These are phyloP conservation scores for Cynocephalus volans DNA, from an alignment of 2,113 vertebrate species.

Conservation along the genomic window DNA sequence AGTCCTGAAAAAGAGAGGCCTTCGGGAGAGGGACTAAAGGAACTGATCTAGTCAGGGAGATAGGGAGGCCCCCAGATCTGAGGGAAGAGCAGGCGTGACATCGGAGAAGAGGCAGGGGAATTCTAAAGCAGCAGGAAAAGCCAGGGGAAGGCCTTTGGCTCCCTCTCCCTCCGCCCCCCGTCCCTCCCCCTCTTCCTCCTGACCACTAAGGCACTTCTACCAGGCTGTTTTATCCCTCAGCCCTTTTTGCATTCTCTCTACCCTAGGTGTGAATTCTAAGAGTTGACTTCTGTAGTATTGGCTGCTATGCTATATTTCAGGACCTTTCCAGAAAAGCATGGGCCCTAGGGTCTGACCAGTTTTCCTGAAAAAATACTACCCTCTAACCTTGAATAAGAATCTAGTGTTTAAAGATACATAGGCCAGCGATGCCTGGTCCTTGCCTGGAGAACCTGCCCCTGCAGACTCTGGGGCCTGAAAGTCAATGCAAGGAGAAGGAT, in stretches of 20 bases:
- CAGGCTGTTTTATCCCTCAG: background rate
- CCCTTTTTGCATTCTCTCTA: background rate
- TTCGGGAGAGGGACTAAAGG: background rate
- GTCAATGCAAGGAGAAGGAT: background rate
- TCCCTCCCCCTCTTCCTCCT: background rate
- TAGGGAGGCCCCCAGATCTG: background rate
- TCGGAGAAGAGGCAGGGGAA: background rate
- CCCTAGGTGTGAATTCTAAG: background rate
- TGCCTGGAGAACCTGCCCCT: background rate
- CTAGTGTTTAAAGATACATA: background rate
- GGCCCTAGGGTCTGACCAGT: background rate
- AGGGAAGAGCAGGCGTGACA: background rate
- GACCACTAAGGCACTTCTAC: background rate
- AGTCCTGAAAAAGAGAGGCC: background rate
- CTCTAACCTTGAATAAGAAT: background rate
- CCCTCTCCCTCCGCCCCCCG: background rate
- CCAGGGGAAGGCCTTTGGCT: background rate
- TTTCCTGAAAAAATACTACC: slow-evolving; percentile 3
- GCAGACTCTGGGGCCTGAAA: background rate
- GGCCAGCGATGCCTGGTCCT: background rate
- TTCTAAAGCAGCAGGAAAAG: background rate
- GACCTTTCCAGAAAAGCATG: background rate
- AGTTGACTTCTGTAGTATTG: background rate
- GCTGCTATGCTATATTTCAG: background rate
- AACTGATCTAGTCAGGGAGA: background rate